A percentile compares a stretch with the other conserved stretches of the same genome.
Conservation (phyloP, 2,113 vertebrate genomes). For the Actinemys pallida region DNA sequence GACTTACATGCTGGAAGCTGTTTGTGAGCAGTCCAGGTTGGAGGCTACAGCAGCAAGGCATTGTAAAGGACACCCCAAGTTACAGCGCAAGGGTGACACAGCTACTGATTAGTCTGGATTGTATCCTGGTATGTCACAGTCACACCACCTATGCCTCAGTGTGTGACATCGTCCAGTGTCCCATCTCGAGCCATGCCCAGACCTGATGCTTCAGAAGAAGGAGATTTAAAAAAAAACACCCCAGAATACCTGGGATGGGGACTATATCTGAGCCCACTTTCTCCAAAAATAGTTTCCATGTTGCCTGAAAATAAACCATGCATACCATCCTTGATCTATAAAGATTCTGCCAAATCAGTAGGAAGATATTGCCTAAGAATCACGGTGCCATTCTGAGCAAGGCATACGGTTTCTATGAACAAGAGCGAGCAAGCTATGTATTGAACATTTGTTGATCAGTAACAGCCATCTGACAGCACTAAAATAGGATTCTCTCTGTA, state of each 20-base stretch:
- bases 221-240: no score
- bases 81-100: no score
- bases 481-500: neutral
- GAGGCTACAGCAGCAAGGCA: no score
- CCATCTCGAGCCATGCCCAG: no score
- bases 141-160: no score
- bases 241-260: neutral
- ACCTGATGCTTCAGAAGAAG: no score
- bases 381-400: neutral
- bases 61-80: no score
- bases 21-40: no score
- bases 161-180: no score
- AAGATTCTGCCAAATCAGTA: neutral
- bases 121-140: no score
- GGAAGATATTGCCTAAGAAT: neutral
- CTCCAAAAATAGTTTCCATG: neutral
- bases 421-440: neutral
- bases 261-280: accelerated
- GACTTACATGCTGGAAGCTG: no score
- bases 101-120: no score
- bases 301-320: neutral
- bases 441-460: neutral
- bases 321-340: neutral
- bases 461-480: neutral
- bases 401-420: neutral